Base-by-base conservation (phyloP, 37 sponge, comb jelly and placozoan species). In the Bolinopsis microptera region DNA sequence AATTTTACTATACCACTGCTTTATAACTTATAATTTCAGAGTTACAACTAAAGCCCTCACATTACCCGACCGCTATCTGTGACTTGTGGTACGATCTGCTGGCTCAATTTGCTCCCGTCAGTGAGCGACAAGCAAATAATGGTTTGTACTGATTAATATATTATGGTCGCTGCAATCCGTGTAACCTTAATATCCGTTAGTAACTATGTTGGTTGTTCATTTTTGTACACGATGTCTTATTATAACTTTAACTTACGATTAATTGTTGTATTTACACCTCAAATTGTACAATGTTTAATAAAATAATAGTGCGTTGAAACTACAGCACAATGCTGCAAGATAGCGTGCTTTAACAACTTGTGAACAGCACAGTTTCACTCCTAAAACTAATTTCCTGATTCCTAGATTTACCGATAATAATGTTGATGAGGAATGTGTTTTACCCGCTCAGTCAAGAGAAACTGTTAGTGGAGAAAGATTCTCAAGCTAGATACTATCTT, bases 391-490 rank as follows among this genome's bases (percentile, higher is more conserved):
- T n/a, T n/a, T n/a, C n/a, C n/a, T n/a, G n/a, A n/a, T 13, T 13
- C 61, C 13, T 48, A 48, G 61, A 48, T 48, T 48, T 48, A 0
- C 90, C 90, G 26, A 34, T 86, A 16, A 86, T 86, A 21, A 86
- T 86, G 90, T 27, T 86, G 90, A 86, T 86, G 90, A 86, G 90
- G 61, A 86, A 86, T 86, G 90, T 86, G 28, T 86, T 86, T 40
- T 86, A 86, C 35, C 90, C 90, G 0, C 90, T 86, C 3, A 86
- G 90, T 39, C 90, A 86, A 27, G 90, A 86, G 36, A 38, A 34
- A 41, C 34, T 86, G 36, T 48, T 86, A 8, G 36, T 86, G 21
- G 5, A 86, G 26, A 1, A 48, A 41, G 90, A 86, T 34, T 26
- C 32, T 8, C 90, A 86, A 41, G 61, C 90, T 27, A 38, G 90